Evolutionary conservation across 2,888 invertebrate genomes (phyloP), one percentile per base, ranked within the genome.

Genomic region (Lobophora halterata): DNA sequence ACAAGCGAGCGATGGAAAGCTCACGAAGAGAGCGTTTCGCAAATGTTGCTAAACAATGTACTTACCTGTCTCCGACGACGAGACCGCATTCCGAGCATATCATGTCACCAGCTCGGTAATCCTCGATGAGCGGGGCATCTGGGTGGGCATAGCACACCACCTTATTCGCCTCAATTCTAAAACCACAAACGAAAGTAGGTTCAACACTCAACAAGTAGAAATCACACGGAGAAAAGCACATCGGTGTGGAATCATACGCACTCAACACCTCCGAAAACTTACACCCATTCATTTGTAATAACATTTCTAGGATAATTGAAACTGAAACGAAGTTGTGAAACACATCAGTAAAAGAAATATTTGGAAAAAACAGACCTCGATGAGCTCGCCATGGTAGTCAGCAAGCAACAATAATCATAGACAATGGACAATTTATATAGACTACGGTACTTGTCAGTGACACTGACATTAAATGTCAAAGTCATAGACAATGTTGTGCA

Each of bases 41-140:
- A 72, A 68, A 72, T 52, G 56, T 71, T 71, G 59, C 60, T 52
- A 62, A 65, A 68, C 60, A 54, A 51, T 49, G 46, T n/a, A n/a
- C 47, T 74, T 88, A 96, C 96, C 97, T 92, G 87, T 99, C 99
- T 6, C 99, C 99, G 11, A 99, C 99, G 29, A 99, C 99, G 41
- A 99, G 90, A n/a, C 99, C 99, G 89, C 99, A 99, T 88, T 98
- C 97, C 13, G 98, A 96, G 78, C 99, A 99, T 65, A 99, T 97
- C 91, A 98, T 96, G 88, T 99, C 99, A 17, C 99, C 99, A 49
- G 98, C 98, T 66, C 99, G 91, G 79, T 99, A 98, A 80, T 99
- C 99, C 81, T 99, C 99, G 61, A 99, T 96, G 31, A 99, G 90
- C 27, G 94, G 93, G 7, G 98, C 96, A 75, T 98, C 97, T 49